Conservation (phyloP, 2,888 invertebrate genomes). For the Euclidia mi region DNA sequence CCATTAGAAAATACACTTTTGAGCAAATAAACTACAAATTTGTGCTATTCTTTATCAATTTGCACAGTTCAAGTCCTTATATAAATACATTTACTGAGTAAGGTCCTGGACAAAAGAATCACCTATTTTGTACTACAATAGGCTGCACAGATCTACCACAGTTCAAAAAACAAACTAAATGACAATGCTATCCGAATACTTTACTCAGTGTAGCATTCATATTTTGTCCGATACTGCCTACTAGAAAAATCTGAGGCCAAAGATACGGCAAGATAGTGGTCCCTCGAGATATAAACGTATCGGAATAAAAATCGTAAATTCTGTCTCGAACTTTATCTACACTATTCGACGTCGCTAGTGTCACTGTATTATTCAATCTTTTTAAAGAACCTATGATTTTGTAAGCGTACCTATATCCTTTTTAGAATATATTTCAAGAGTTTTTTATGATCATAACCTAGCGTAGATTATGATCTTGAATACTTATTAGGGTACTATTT, state of each 20-base stretch:
- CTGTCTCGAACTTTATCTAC: constrained; percentile 40
- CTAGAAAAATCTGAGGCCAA: constrained; percentile 29
- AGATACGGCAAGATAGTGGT: constrained; percentile 34
- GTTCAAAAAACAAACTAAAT: constrained; percentile 3
- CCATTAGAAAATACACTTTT: too few relatives aligned
- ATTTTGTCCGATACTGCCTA: constrained; percentile 13
- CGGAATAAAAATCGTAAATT: constrained; percentile 46
- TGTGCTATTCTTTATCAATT: too few relatives aligned
- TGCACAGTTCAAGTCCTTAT: too few relatives aligned
- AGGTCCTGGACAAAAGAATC: too few relatives aligned
- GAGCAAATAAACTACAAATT: too few relatives aligned
- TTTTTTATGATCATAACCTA: too few relatives aligned
- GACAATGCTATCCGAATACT: neutral
- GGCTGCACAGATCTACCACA: too few relatives aligned
- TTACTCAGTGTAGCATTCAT: constrained; percentile 7
- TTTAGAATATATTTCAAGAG: too few relatives aligned
- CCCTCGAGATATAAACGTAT: constrained; percentile 40
- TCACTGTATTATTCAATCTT: constrained; percentile 2
- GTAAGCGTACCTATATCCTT: neutral
- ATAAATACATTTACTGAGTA: too few relatives aligned
- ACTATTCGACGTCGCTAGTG: constrained; percentile 21
- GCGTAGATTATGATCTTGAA: too few relatives aligned
- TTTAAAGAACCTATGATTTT: constrained; percentile 6
- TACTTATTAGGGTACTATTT: too few relatives aligned
- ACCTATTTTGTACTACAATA: too few relatives aligned